These are phyloP conservation scores for Istiophorus platypterus DNA, from an alignment of 2,113 vertebrate species.

Conservation along the genomic window DNA sequence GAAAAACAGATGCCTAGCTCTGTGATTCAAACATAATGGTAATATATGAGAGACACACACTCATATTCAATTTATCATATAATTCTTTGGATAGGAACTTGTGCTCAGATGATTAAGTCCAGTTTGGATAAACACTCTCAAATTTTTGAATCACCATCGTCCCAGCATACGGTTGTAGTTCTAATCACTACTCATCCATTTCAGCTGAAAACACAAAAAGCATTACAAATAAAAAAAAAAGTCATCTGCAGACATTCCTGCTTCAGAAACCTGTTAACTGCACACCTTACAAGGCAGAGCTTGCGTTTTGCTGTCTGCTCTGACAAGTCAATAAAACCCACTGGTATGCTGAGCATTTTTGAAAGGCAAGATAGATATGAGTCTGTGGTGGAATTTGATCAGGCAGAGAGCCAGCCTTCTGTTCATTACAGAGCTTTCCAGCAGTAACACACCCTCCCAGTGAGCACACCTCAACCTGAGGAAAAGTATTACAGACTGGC, in stretches of 20 bases:
- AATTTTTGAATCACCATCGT: background rate
- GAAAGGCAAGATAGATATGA: conserved; percentile 83
- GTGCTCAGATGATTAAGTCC: background rate
- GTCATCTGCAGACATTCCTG: conserved; percentile 66
- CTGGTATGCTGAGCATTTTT: conserved; percentile 87
- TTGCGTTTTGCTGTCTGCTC: conserved; percentile 81
- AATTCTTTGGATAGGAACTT: background rate
- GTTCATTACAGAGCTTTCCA: conserved; percentile 74
- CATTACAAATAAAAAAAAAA: conserved; percentile 26
- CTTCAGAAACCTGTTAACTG: conserved; percentile 63
- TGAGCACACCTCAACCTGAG: conserved; percentile 72
- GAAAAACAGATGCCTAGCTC: background rate
- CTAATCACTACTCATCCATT: background rate
- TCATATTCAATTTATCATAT: background rate
- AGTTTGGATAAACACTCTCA: conserved; percentile 11
- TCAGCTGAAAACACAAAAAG: conserved; percentile 24
- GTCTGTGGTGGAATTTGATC: conserved; percentile 83
- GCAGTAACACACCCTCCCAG: conserved; percentile 71
- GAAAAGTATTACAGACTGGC: conserved; percentile 75
- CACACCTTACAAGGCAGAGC: conserved; percentile 84
- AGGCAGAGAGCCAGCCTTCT: conserved; percentile 78
- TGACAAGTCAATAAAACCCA: conserved; percentile 87
- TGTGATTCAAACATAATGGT: background rate
- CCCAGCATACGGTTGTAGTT: background rate
- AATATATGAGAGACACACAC: conserved; percentile 1